phyloP scores from a whole-genome alignment of 2,888 invertebrate species.

The Barypeithes pellucidus region DNA sequence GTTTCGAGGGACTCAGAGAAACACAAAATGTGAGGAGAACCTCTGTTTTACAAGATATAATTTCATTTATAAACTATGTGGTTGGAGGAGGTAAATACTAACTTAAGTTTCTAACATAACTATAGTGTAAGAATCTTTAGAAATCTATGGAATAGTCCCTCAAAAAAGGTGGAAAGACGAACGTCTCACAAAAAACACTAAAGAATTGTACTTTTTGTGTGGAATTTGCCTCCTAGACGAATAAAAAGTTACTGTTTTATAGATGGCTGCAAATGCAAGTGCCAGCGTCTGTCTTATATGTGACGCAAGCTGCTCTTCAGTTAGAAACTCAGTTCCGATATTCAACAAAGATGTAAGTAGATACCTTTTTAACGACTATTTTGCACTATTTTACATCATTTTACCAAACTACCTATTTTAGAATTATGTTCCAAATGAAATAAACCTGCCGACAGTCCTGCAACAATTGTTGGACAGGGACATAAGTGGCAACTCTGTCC shows the following conservation, averaged over 20 bases:
- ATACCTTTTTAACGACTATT: too few relatives aligned
- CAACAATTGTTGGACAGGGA: slow-evolving; percentile 71
- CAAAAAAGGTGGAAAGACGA: too few relatives aligned
- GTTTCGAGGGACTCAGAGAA: neutral
- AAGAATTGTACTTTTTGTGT: too few relatives aligned
- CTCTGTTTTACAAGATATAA: neutral
- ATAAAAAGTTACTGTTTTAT: slow-evolving; percentile 2
- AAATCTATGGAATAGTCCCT: too few relatives aligned
- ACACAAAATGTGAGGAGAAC: slow-evolving; percentile 5
- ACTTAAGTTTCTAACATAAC: too few relatives aligned
- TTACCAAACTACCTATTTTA: slow-evolving; percentile 5
- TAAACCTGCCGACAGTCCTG: slow-evolving; percentile 59
- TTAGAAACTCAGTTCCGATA: slow-evolving; percentile 73
- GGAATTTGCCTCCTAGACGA: neutral
- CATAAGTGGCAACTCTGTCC: slow-evolving; percentile 72
- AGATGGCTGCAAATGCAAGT: slow-evolving; percentile 29
- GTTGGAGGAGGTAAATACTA: neutral
- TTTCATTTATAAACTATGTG: neutral
- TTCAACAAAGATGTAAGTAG: slow-evolving; percentile 70
- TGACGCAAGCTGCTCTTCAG: slow-evolving; percentile 73
- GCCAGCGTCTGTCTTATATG: slow-evolving; percentile 75
- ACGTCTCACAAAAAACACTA: too few relatives aligned
- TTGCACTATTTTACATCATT: too few relatives aligned
- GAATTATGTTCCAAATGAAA: slow-evolving; percentile 35
- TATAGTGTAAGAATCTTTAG: too few relatives aligned